phyloP scores from a whole-genome alignment of 2,797 vertebrate species.

The Austrolebias charrua region DNA sequence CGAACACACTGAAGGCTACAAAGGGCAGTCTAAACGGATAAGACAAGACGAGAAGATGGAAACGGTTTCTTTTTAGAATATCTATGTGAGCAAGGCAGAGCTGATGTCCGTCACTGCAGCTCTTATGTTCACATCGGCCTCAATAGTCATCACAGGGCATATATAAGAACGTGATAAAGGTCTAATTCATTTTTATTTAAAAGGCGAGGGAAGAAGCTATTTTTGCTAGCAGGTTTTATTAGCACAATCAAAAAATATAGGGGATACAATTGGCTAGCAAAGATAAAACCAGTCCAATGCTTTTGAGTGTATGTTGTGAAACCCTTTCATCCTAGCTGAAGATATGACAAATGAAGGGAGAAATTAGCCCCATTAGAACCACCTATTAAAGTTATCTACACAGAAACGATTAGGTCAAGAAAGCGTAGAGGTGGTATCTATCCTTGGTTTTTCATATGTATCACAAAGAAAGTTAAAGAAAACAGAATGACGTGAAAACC shows the following conservation, averaged over 20 bases:
- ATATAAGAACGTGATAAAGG: conserved; percentile 39
- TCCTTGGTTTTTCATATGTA: too few relatives aligned
- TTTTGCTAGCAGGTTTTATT: conserved; percentile 33
- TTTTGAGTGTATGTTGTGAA: too few relatives aligned
- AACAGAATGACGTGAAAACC: too few relatives aligned
- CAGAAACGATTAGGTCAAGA: too few relatives aligned
- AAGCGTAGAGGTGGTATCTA: too few relatives aligned
- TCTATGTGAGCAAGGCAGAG: conserved; percentile 8
- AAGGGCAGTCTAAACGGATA: conserved; percentile 23
- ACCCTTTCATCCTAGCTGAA: too few relatives aligned
- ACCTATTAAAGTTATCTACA: too few relatives aligned
- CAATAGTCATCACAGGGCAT: conserved; percentile 36
- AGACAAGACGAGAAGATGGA: conserved; percentile 7
- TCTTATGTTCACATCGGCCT: conserved; percentile 5
- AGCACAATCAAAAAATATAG: conserved; percentile 21
- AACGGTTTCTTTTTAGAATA: conserved; percentile 12
- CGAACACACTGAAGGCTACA: conserved; percentile 27
- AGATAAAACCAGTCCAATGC: conserved; percentile 11
- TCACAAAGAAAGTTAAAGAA: too few relatives aligned
- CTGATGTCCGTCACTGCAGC: not conserved
- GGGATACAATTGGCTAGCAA: conserved; percentile 11
- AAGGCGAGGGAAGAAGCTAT: conserved; percentile 30
- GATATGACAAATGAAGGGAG: too few relatives aligned
- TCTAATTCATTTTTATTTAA: conserved; percentile 52
- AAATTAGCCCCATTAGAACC: too few relatives aligned